These are phyloP conservation scores for Staurois parvus DNA, from an alignment of 2,797 vertebrate genomes.

Conservation along the genomic window DNA sequence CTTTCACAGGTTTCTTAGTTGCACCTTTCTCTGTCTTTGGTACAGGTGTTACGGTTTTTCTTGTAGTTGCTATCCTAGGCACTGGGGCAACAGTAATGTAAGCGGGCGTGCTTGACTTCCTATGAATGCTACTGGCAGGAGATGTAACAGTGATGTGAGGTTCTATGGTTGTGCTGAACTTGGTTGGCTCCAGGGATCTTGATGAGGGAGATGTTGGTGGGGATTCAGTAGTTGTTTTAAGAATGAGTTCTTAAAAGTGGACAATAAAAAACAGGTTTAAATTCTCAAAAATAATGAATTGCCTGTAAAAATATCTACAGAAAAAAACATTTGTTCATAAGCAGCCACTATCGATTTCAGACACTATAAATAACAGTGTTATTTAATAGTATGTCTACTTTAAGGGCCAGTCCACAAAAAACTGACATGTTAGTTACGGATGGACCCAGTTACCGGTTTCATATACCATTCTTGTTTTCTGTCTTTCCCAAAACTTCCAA, in stretches of 20 bases:
- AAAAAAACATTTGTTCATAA: too few relatives aligned
- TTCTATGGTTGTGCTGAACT: neutral
- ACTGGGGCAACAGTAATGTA: slow-evolving; percentile 19
- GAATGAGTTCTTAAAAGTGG: slow-evolving; percentile 36
- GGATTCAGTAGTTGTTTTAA: slow-evolving; percentile 26
- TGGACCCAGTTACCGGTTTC: too few relatives aligned
- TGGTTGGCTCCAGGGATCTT: neutral
- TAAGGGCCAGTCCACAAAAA: too few relatives aligned
- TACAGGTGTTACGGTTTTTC: neutral
- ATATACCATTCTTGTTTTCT: too few relatives aligned
- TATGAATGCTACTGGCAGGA: neutral
- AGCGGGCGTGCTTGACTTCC: neutral
- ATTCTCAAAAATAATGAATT: too few relatives aligned
- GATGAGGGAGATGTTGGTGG: neutral
- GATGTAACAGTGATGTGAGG: slow-evolving; percentile 6
- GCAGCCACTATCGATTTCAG: too few relatives aligned
- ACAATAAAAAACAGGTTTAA: neutral
- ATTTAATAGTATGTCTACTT: too few relatives aligned
- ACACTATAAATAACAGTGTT: too few relatives aligned
- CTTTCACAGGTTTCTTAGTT: neutral
- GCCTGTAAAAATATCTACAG: too few relatives aligned
- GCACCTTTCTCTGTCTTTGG: slow-evolving; percentile 16
- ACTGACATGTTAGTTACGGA: too few relatives aligned
- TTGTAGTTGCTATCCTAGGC: slow-evolving; percentile 1
- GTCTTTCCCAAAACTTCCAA: too few relatives aligned